These are phyloP conservation scores for Astur gentilis DNA, from an alignment of 2,113 vertebrate species.

Conservation along the genomic window DNA sequence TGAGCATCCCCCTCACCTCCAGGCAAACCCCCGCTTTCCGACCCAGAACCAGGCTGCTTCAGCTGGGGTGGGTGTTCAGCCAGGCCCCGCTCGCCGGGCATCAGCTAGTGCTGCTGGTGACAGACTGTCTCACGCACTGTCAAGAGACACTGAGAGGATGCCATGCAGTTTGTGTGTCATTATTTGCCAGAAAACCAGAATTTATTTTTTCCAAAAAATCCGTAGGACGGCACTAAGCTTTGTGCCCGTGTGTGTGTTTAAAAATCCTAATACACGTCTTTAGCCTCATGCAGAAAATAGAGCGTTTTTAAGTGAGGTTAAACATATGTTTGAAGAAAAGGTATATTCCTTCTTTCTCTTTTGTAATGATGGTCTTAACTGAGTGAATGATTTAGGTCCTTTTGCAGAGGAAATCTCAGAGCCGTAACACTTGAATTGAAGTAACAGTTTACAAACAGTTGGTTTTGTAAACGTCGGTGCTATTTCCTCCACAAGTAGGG, in stretches of 20 bases:
- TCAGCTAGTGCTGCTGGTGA: not conserved
- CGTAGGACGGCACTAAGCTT: not conserved
- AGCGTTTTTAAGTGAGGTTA: not conserved
- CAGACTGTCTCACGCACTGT: not conserved
- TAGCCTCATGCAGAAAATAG: not conserved
- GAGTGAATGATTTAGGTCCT: not conserved
- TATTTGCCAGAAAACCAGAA: not conserved
- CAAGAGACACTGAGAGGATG: not conserved
- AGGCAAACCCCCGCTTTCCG: not conserved
- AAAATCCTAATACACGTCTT: not conserved
- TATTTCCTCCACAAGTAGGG: not conserved
- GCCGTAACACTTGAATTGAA: not conserved
- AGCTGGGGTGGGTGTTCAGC: not conserved
- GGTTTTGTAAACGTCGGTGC: not conserved
- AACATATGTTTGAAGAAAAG: not conserved
- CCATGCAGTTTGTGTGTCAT: not conserved
- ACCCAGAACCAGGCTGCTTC: not conserved
- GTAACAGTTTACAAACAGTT: not conserved
- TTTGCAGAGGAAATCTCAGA: not conserved
- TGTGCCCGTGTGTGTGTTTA: not conserved
- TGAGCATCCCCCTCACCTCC: not conserved
- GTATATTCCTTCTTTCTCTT: not conserved
- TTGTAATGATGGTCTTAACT: not conserved
- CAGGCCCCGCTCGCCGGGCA: fast-evolving
- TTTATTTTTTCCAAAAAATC: not conserved